Base-by-base conservation (phyloP, 1,140 invertebrate genomes). In the Bombus waltoni region DNA sequence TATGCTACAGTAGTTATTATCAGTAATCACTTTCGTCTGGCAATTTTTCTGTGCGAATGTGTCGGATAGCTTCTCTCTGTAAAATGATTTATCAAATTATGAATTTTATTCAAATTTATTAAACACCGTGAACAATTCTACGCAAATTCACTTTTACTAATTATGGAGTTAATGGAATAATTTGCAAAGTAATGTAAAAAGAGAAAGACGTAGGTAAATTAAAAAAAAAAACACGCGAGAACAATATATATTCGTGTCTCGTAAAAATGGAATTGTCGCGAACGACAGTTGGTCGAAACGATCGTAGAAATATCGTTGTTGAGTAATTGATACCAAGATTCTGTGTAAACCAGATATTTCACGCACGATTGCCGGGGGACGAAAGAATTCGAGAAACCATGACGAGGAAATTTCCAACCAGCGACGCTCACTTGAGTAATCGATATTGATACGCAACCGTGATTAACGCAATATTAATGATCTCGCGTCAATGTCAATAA, bases 291-390 rank as follows among this genome's bases (percentile, higher is more conserved):
- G 11, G 81, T 40, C 40, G 76, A 81, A 77, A 80, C 28, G 53
- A 44, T 72, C 59, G 77, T 73, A 35, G 86, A 59, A 75, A 83
- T 28, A n/a, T 73, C 28, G 28, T 40, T 65, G 25, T 89, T 89
- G 81, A 47, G 87, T 66, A 89, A 89, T 85, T 88, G 74, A 81
- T 65, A 57, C 70, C 57, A 47, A 32, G 40, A 73, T 85, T 80
- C 81, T 86, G 77, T 88, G 75, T 78, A 82, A 88, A 82, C 73
- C 78, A 62, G 74, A 22, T n/a, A 82, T 65, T 89, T 88, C 57
- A 72, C 74, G 79, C 70, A 77, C 75, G 79, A 66, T 68, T 32
- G 53, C 28, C 84, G 76, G 25, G 59, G 71, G 88, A 78, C 66
- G 65, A 84, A 59, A 57, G 35, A 79, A 74, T 68, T 85, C 40